Percentiles rank a stretch among this genome's conserved stretches.
These are phyloP conservation scores for Megalurothrips usitatus DNA, from an alignment of 2,888 invertebrate genomes.

Conservation along the genomic window DNA sequence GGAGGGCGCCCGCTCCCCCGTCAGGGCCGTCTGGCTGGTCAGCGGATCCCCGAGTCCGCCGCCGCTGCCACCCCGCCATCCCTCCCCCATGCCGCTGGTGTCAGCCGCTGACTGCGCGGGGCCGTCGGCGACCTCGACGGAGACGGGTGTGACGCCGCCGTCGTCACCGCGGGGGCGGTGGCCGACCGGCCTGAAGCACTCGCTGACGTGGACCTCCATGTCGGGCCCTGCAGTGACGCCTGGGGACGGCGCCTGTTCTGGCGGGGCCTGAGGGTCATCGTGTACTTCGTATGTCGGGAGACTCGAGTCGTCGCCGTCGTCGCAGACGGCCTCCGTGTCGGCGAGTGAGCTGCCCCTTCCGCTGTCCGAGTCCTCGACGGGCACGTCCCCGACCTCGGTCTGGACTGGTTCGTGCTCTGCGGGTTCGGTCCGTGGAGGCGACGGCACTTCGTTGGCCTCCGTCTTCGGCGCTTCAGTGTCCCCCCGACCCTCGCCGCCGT, in stretches of 20 bases:
- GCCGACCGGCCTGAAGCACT: background rate
- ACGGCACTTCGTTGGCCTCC: background rate
- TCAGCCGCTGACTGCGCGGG: too few species aligned
- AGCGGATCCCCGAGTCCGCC: too few species aligned
- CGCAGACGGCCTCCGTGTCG: background rate
- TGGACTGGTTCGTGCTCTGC: background rate
- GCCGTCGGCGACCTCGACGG: background rate
- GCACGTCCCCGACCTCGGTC: background rate
- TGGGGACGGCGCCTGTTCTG: background rate
- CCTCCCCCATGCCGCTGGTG: too few species aligned
- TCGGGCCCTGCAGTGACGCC: background rate
- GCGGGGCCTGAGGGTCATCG: background rate
- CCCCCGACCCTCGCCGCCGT: background rate
- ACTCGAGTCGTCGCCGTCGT: background rate
- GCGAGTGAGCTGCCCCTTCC: background rate
- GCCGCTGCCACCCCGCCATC: too few species aligned
- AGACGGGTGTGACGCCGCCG: background rate
- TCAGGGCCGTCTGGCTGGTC: too few species aligned
- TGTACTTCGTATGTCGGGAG: too few species aligned
- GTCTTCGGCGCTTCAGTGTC: background rate
- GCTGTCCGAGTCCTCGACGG: background rate
- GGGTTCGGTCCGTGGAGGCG: background rate
- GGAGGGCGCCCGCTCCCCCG: too few species aligned
- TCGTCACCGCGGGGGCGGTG: background rate
- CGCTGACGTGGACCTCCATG: background rate